Base-by-base conservation (phyloP, 1,140 invertebrate genomes). In the Tyrophagus putrescentiae region DNA sequence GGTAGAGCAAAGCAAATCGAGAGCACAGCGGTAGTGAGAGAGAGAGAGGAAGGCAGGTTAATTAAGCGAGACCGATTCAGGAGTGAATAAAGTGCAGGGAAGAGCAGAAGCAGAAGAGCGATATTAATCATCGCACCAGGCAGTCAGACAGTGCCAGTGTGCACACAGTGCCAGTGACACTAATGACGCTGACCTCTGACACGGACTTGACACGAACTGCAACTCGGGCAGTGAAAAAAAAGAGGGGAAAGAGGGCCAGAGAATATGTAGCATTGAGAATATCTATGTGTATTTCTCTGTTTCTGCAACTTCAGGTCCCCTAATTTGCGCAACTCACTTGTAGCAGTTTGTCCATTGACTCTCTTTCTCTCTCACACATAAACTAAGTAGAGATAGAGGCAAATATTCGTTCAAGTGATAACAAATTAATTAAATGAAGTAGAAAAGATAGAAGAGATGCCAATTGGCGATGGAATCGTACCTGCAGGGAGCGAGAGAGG, bases 351-450 rank as follows among this genome's bases (percentile, higher is more conserved):
- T n/a, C n/a, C n/a, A n/a, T n/a, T n/a, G n/a, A n/a, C n/a, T n/a
- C n/a, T n/a, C n/a, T n/a, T n/a, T n/a, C n/a, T n/a, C n/a, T n/a
- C n/a, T n/a, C n/a, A n/a, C n/a, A n/a, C n/a, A n/a, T n/a, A n/a
- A n/a, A n/a, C n/a, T n/a, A n/a, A n/a, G n/a, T n/a, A 42, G 25
- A 42, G 25, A 42, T 3, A 21, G 41, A 42, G 41, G 18, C 25
- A 42, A 42, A 42, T 42, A 23, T 2, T 42, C 41, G 6, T 4
- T 5, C 41, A 42, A 42, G 52, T 54, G 52, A 54, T 54, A 54
- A 54, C 52, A 54, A 54, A 54, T 54, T 54, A 54, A 54, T 54
- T 54, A 54, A n/a, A 54, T 54, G 32, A 54, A 21, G 31, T 54
- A 9, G n/a, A n/a, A n/a, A n/a, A n/a, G n/a, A n/a, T n/a, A n/a